Percentiles rank a stretch among this genome's conserved stretches.
These are phyloP conservation scores for Himalopsyche kuldschensis DNA, from an alignment of 2,888 invertebrate species.

Conservation along the genomic window DNA sequence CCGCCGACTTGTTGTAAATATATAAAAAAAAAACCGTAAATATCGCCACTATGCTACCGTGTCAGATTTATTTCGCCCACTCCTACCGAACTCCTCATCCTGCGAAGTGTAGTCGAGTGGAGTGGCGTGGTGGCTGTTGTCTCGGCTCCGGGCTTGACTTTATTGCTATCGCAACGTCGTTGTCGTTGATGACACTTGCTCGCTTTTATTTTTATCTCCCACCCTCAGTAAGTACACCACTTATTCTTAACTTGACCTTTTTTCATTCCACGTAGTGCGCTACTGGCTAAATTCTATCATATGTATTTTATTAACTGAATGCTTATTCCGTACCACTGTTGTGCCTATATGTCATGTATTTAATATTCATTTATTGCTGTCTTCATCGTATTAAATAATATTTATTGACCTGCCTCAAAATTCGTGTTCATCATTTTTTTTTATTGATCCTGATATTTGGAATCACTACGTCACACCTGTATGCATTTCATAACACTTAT, in stretches of 20 bases:
- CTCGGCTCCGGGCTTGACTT: neutral
- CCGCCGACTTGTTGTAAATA: no score
- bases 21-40: neutral
- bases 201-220: neutral
- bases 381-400: no score
- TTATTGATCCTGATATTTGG: no score
- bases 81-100: neutral
- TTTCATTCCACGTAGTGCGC: neutral
- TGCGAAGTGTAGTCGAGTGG: neutral
- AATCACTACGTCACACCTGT: no score
- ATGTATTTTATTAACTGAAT: no score
- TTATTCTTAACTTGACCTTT: neutral
- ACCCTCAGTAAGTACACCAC: neutral
- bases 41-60: neutral
- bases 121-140: neutral
- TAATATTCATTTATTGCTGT: no score
- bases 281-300: neutral
- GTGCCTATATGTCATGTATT: no score
- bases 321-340: no score
- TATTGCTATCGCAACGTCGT: neutral
- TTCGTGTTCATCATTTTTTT: no score
- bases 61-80: neutral
- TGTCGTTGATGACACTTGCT: neutral
- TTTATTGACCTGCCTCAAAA: no score
- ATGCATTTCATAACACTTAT: no score